A percentile compares a stretch with the other conserved stretches of the same genome.
These are phyloP conservation scores for Hylomyscus alleni DNA, from an alignment of 2,797 vertebrate genomes.

Conservation along the genomic window DNA sequence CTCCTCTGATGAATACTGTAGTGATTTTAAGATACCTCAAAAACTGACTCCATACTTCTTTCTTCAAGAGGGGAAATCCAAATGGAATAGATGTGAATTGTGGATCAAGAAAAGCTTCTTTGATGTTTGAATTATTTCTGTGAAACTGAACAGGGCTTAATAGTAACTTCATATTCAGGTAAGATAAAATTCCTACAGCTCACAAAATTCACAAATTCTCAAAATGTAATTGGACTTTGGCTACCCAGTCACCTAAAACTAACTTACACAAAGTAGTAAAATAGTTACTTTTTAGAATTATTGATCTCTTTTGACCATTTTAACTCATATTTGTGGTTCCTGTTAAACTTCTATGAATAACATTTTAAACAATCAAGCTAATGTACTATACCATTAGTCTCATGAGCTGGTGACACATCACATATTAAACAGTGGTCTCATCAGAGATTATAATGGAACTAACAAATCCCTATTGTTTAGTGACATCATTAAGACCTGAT, in stretches of 20 bases:
- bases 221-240: neutral
- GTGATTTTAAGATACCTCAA: neutral
- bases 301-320: neutral
- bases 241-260: conserved; percentile 29
- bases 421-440: neutral
- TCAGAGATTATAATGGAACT: neutral
- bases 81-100: neutral
- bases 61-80: conserved; percentile 32
- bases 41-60: neutral
- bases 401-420: neutral
- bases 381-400: neutral
- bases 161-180: conserved; percentile 11
- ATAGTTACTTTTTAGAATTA: neutral
- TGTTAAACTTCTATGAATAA: neutral
- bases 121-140: neutral
- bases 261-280: conserved; percentile 3
- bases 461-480: neutral
- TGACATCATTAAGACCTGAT: neutral
- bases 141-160: neutral
- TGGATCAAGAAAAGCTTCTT: neutral
- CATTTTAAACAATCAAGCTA: conserved; percentile 7
- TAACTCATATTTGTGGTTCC: conserved; percentile 6
- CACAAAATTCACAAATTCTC: neutral
- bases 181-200: neutral
- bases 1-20: neutral